Evolutionary conservation across 2,113 vertebrate species (phyloP), one percentile per base, ranked within the genome.

Genomic region (Echinops telfairi): DNA sequence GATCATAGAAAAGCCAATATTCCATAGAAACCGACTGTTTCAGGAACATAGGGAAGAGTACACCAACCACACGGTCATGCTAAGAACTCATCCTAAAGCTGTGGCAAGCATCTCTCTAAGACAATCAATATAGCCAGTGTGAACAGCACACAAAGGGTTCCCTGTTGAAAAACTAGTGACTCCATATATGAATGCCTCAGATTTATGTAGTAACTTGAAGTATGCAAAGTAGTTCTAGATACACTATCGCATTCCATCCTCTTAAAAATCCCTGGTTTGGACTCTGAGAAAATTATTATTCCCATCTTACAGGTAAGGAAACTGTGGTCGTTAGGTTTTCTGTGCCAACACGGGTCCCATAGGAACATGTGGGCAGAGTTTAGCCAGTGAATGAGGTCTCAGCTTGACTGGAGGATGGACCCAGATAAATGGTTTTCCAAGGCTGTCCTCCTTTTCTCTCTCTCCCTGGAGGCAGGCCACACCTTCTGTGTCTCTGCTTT

Each of bases 291-390:
- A 89, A 36, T 57, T 33, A 66, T 93, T n/a, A 80, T 83, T 57
- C 9, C 40, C 22, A 86, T 33, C 60, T 93, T 85, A 75, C 2
- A 70, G 29, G 85, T 25, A 91, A 88, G 68, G 14, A 91, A 86
- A 62, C 1, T 89, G 57, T 88, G 64, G 12, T 40, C 40, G 7
- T 40, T 53, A 53, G 2, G 6, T 53, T 6, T 53, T 53, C 12
- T 53, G 47, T 53, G 47, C 47, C 47, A 53, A 53, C 47, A 53
- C 10, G 47, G 47, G 10, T 53, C 47, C 47, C 47, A 8, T 14
- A 53, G 47, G 12, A 53, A 53, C 47, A 53, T 53, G 10, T 53
- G 47, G 47, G 12, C 47, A 53, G 47, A 53, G 47, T 53, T 53
- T 53, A 53, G 47, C 47, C 47, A 53, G 47, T 53, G 5, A 53